phyloP scores from a whole-genome alignment of 1,140 invertebrate species.

The Achatina immaculata region DNA sequence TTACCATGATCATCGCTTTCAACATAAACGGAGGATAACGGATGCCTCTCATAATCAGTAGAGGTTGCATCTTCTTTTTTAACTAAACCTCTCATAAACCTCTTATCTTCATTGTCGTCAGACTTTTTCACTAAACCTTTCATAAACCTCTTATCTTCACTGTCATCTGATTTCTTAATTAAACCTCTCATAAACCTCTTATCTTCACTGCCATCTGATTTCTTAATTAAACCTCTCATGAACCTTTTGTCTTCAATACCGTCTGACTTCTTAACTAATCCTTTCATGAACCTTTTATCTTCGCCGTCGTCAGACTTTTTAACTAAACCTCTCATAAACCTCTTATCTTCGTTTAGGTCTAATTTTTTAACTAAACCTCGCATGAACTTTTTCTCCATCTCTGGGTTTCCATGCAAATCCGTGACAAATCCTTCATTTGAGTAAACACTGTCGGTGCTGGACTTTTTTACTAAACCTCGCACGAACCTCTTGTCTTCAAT shows the following conservation, averaged over 20 bases:
- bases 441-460: too few relatives aligned
- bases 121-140: not conserved
- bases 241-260: not conserved
- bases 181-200: too few relatives aligned
- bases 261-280: not conserved
- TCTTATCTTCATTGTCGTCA: not conserved
- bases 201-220: not conserved
- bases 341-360: not conserved
- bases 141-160: too few relatives aligned
- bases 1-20: too few relatives aligned
- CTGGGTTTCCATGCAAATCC: too few relatives aligned
- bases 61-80: too few relatives aligned
- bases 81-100: too few relatives aligned
- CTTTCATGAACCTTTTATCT: not conserved
- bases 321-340: not conserved
- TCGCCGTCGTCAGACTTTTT: not conserved
- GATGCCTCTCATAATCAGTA: too few relatives aligned
- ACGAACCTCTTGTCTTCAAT: not conserved
- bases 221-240: conserved; percentile 1
- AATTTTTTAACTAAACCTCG: not conserved
- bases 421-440: too few relatives aligned
- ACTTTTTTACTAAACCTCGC: not conserved
- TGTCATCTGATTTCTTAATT: too few relatives aligned
- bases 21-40: too few relatives aligned
- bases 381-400: too few relatives aligned